These are phyloP conservation scores for Enhydra lutris DNA, from an alignment of 2,113 vertebrate species.

Conservation along the genomic window DNA sequence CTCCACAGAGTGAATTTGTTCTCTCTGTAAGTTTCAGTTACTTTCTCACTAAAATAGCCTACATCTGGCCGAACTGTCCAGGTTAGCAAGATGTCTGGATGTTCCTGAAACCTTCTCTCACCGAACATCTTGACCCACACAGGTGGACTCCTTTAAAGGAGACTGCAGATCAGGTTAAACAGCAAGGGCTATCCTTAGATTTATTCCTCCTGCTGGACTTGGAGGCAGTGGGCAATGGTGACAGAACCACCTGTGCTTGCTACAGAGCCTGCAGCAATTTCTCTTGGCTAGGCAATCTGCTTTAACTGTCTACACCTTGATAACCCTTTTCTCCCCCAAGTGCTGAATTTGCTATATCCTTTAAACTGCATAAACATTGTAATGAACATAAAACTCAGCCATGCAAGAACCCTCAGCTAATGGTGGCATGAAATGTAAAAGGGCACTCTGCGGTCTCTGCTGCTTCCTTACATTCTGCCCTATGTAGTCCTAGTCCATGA, in stretches of 20 bases:
- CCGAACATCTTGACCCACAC: not conserved
- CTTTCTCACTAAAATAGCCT: not conserved
- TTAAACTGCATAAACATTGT: not conserved
- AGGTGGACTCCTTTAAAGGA: not conserved
- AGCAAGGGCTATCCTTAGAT: not conserved
- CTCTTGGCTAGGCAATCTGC: constrained; percentile 22
- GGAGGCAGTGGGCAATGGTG: constrained; percentile 26
- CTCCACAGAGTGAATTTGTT: not conserved
- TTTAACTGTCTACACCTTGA: not conserved
- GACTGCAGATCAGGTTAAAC: not conserved
- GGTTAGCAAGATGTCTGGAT: not conserved
- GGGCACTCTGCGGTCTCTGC: not conserved
- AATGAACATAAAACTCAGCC: not conserved
- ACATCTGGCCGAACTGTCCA: not conserved
- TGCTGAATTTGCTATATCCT: not conserved
- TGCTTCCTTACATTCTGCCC: not conserved
- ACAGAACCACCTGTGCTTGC: constrained; percentile 14
- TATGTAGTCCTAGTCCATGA: not conserved
- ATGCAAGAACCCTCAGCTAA: not conserved
- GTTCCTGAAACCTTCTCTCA: not conserved
- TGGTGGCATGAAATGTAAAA: not conserved
- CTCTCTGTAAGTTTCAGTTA: not conserved
- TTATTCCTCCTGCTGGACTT: not conserved
- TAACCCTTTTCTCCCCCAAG: not conserved
- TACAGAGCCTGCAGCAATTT: not conserved